A percentile compares a stretch with the other conserved stretches of the same genome.
Evolutionary conservation across 1,140 invertebrate species (phyloP).

Genomic region (Hyles euphorbiae): DNA sequence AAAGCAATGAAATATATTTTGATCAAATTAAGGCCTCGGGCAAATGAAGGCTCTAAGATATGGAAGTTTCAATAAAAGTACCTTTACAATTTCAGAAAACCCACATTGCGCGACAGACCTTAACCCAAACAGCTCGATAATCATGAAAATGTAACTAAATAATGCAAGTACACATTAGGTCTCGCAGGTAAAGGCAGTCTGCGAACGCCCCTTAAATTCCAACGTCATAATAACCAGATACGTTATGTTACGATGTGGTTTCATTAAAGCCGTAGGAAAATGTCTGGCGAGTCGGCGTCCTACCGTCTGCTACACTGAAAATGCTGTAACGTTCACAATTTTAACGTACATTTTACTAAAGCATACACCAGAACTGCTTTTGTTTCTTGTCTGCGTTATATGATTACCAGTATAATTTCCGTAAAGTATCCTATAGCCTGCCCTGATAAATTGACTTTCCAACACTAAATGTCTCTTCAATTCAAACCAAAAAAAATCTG

Average conservation of each 20-base stretch:
- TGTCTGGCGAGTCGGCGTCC: conserved; percentile 29
- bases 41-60: too few species aligned
- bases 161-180: too few species aligned
- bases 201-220: conserved; percentile 14
- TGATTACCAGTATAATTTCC: not conserved
- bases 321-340: not conserved
- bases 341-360: not conserved
- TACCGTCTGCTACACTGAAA: conserved; percentile 14
- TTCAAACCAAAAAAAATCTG: not conserved
- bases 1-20: too few species aligned
- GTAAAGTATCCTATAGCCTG: not conserved
- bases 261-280: conserved; percentile 41
- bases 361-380: not conserved
- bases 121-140: too few species aligned
- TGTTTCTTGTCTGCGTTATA: not conserved
- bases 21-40: too few species aligned
- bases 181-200: too few species aligned
- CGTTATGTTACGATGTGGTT: conserved; percentile 27
- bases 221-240: conserved; percentile 26
- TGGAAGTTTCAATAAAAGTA: too few species aligned
- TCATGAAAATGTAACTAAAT: too few species aligned
- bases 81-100: too few species aligned
- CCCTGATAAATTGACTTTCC: not conserved
- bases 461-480: not conserved
- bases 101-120: too few species aligned